Evolutionary conservation across 2,797 vertebrate genomes (phyloP).

Genomic region (Euphonia xanthogaster): DNA sequence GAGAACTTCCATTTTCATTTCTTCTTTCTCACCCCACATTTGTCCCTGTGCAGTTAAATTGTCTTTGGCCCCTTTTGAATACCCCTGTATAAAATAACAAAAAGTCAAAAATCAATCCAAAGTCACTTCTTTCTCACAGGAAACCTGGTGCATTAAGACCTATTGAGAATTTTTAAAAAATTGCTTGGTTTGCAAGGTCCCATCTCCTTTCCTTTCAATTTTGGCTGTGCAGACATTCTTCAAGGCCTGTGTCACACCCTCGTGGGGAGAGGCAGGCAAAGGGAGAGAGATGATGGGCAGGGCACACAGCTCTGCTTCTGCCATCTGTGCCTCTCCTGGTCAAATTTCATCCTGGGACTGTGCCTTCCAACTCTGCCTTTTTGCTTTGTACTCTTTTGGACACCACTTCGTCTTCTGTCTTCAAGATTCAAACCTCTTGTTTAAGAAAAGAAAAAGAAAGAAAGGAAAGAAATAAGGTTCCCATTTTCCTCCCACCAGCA

Average conservation of each 20-base stretch:
- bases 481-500: not conserved
- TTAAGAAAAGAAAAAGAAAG: not conserved
- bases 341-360: not conserved
- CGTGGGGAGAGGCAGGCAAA: not conserved
- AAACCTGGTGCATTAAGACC: not conserved
- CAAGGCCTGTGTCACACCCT: not conserved
- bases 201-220: not conserved
- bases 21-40: not conserved
- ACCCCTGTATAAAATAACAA: not conserved
- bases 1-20: not conserved
- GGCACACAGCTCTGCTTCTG: not conserved
- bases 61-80: not conserved
- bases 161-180: fast-evolving
- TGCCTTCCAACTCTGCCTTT: not conserved
- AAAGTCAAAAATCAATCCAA: not conserved
- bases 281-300: not conserved
- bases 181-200: not conserved
- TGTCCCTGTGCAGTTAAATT: not conserved
- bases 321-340: not conserved
- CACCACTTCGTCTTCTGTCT: not conserved
- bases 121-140: not conserved
- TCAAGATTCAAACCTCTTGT: not conserved
- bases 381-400: not conserved
- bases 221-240: not conserved
- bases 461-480: not conserved